Conservation (phyloP, 1,140 invertebrate genomes). For the Temnothorax longispinosus region DNA sequence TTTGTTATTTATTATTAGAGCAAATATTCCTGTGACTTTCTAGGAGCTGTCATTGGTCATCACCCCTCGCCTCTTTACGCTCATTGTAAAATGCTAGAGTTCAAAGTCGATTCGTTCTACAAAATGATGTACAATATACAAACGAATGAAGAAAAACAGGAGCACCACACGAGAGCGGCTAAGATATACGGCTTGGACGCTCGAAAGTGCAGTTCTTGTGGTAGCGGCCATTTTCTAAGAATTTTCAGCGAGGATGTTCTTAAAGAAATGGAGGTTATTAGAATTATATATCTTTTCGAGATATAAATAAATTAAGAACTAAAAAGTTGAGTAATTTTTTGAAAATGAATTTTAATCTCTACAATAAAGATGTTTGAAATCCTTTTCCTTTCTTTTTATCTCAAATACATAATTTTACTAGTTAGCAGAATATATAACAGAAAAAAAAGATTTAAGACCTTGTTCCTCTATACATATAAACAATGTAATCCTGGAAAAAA, state of each 20-base stretch:
- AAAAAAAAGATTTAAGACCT: not conserved
- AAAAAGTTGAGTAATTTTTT: not conserved
- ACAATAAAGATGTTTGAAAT: not conserved
- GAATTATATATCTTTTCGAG: not conserved
- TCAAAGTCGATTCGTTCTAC: constrained; percentile 82
- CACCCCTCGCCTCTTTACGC: constrained; percentile 65
- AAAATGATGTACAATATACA: constrained; percentile 85
- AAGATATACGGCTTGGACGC: constrained; percentile 84
- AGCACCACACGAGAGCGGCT: constrained; percentile 83
- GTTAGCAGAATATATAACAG: too few species aligned
- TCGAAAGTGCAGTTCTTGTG: constrained; percentile 85
- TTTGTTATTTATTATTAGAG: not conserved
- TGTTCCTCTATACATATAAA: too few species aligned
- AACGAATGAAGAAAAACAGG: constrained; percentile 82
- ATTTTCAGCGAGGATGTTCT: constrained; percentile 65
- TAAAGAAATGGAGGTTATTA: not conserved
- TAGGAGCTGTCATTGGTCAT: not conserved
- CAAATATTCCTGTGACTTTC: not conserved
- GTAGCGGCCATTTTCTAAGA: constrained; percentile 83
- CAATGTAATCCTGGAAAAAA: not conserved
- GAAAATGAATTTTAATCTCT: not conserved
- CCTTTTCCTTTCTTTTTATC: not conserved
- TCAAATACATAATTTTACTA: not conserved
- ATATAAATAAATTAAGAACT: not conserved
- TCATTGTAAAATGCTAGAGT: constrained; percentile 86